Evolutionary conservation across 2,113 vertebrate species (phyloP).

Genomic region (Barbus barbus): DNA sequence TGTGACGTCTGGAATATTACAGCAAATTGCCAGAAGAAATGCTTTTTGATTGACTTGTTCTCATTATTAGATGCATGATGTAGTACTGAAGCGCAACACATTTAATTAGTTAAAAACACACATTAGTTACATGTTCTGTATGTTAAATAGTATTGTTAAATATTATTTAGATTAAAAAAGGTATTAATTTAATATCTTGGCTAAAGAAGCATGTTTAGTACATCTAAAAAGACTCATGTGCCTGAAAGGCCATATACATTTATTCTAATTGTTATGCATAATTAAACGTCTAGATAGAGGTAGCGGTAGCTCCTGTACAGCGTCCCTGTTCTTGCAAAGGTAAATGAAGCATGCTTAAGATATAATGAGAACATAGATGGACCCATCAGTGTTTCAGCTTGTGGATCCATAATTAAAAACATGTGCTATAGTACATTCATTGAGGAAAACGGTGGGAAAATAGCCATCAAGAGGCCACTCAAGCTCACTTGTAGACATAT

Average conservation of each 20-base stretch:
- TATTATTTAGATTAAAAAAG: not conserved
- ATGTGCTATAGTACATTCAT: constrained; percentile 15
- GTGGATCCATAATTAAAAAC: constrained; percentile 23
- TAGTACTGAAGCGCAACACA: not conserved
- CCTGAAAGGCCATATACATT: not conserved
- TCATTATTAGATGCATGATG: not conserved
- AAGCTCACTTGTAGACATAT: not conserved
- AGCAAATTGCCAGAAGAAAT: not conserved
- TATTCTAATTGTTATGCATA: not conserved
- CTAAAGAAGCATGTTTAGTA: not conserved
- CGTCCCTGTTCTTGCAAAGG: not conserved
- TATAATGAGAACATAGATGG: not conserved
- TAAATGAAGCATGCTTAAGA: not conserved
- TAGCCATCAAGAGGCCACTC: not conserved
- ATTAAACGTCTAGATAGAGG: not conserved
- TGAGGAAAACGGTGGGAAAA: not conserved
- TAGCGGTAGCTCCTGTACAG: not conserved
- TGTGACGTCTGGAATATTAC: constrained; percentile 12
- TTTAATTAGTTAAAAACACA: not conserved
- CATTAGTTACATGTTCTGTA: not conserved
- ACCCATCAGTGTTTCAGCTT: not conserved
- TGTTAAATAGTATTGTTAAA: not conserved
- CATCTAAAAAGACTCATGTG: not conserved
- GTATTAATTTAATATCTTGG: not conserved
- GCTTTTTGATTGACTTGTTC: not conserved